Base-by-base conservation (phyloP, 2,113 vertebrate genomes). In the Calcarius ornatus region DNA sequence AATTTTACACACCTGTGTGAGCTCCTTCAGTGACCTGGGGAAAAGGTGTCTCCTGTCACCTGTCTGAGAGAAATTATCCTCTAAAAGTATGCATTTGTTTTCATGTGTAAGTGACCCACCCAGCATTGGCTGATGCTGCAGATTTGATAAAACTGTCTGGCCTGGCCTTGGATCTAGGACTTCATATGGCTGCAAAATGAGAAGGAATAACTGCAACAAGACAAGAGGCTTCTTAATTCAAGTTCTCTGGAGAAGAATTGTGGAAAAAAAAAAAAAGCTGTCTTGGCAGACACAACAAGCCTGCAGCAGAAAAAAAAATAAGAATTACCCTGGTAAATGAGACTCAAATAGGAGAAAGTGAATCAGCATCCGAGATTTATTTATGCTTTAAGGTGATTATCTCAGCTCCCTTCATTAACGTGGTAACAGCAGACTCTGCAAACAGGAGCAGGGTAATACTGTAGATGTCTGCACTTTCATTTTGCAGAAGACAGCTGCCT, bases 311-410 rank as follows among this genome's bases (percentile, higher is more conserved):
- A 78, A 68, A 54, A 53, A 51, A 86, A 61, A 20, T 16, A 84
- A 92, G 72, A 92, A 82, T 80, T 86, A 51, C 50, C 21, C 84
- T 85, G 38, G 76, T 51, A 93, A 94, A 93, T 70, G 73, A 70
- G 68, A 51, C 66, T 91, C 50, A 40, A 47, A 69, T n/a, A 69
- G 60, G 91, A 85, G 92, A 96, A 95, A 93, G 91, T 95, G 88
- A 95, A 95, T 93, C 95, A 96, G 93, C 94, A 92, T 25, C 70
- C 0, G 3, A 92, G 93, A 82, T 89, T 81, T 93, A 85, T 91
- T 95, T 94, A 66, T 95, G 94, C 92, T 80, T 63, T 94, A 88
- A 95, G 95, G 93, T 94, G 93, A 95, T 96, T 96, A 96, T 85
- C 93, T 94, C 88, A 35, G 92, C 94, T 94, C 61, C 71, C 66